Conservation (phyloP, 2,113 vertebrate genomes). For the Myotis davidii region DNA sequence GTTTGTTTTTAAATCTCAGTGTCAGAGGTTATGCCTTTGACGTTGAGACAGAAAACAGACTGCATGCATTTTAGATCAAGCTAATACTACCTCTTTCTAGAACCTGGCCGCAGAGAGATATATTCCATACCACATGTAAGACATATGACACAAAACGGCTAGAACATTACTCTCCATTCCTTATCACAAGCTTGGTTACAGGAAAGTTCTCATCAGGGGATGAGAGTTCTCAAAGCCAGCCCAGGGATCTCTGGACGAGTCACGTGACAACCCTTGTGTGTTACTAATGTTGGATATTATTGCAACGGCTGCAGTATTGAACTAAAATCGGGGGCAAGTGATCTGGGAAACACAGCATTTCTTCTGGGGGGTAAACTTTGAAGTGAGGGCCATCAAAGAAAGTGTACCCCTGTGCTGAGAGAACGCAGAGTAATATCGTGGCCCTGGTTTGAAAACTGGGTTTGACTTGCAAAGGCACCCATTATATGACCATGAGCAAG, state of each 20-base stretch:
- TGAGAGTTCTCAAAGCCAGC: not conserved
- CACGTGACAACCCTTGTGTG: not conserved
- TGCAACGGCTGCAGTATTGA: not conserved
- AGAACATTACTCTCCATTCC: not conserved
- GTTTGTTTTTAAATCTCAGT: not conserved
- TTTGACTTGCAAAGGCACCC: not conserved
- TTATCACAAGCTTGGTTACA: not conserved
- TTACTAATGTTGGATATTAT: not conserved
- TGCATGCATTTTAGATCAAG: not conserved
- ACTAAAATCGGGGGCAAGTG: not conserved
- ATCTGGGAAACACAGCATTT: not conserved
- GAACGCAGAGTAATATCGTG: not conserved
- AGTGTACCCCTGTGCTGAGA: not conserved
- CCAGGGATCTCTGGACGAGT: not conserved
- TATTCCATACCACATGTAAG: not conserved
- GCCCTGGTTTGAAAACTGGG: not conserved
- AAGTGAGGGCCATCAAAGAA: not conserved
- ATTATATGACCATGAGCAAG: not conserved
- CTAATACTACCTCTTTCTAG: not conserved
- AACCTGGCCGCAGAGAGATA: conserved; percentile 30
- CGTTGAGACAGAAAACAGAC: conserved; percentile 20
- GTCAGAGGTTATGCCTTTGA: conserved; percentile 45
- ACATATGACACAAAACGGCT: not conserved
- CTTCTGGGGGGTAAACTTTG: not conserved
- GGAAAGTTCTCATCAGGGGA: not conserved